Conservation (phyloP, 2,797 vertebrate species). For the Rhinatrema bivittatum region DNA sequence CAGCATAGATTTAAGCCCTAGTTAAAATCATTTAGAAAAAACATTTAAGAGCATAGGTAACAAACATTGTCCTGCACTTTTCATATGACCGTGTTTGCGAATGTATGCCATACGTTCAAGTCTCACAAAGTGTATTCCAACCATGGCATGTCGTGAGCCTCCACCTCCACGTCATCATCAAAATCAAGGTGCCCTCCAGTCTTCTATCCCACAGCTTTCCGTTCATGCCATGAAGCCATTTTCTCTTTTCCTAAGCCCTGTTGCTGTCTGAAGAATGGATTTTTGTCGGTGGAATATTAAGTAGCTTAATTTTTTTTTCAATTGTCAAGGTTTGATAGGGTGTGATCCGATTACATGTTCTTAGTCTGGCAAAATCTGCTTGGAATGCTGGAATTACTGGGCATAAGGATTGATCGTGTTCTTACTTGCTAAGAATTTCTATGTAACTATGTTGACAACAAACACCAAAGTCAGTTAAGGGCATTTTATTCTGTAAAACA, state of each 20-base stretch:
- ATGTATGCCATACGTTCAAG: too few species aligned
- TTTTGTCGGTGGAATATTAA: conserved; percentile 3
- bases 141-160: too few species aligned
- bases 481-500: conserved; percentile 18
- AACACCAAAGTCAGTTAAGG: conserved; percentile 22
- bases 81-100: too few species aligned
- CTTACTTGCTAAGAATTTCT: conserved; percentile 41
- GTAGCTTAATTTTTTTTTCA: conserved; percentile 16
- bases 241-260: neutral
- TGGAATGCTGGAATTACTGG: conserved; percentile 40
- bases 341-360: conserved; percentile 46
- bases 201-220: neutral
- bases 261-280: neutral
- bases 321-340: conserved; percentile 9
- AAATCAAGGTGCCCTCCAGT: neutral
- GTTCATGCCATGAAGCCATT: conserved; percentile 1
- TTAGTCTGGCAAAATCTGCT: conserved; percentile 29
- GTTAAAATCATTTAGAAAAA: too few species aligned
- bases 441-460: conserved; percentile 31
- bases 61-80: too few species aligned
- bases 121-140: too few species aligned
- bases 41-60: too few species aligned
- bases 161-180: too few species aligned
- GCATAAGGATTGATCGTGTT: conserved; percentile 30
- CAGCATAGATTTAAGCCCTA: too few species aligned